Evolutionary conservation across 2,113 vertebrate genomes (phyloP).

Genomic region (Rhadina sibilatrix): DNA sequence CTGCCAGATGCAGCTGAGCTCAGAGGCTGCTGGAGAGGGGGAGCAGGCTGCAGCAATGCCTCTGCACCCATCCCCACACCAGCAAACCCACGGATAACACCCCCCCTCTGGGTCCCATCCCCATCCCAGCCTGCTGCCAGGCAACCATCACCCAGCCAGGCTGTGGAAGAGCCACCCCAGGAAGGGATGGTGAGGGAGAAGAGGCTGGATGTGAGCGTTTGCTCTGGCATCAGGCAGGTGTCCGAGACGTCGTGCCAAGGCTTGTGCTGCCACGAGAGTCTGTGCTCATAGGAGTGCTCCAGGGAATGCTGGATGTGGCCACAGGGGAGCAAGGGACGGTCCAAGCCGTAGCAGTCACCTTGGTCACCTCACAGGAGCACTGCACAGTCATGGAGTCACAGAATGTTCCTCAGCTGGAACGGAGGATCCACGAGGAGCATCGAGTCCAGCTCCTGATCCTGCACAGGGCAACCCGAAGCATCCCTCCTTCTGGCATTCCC

Average conservation of each 20-base stretch:
- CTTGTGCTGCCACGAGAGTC: not conserved
- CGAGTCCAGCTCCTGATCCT: not conserved
- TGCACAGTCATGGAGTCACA: not conserved
- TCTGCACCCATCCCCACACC: not conserved
- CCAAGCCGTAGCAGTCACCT: not conserved
- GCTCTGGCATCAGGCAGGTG: not conserved
- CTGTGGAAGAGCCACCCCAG: accelerated
- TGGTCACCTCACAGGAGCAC: not conserved
- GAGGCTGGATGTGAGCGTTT: not conserved
- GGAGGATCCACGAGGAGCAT: not conserved
- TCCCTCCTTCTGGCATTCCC: not conserved
- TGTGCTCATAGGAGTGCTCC: accelerated
- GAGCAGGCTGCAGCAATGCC: not conserved
- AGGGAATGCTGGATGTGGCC: accelerated
- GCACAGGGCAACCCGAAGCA: not conserved
- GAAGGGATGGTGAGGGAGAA: not conserved
- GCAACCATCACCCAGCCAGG: accelerated
- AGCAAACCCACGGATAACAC: not conserved
- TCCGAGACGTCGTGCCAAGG: accelerated
- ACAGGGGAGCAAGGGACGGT: accelerated
- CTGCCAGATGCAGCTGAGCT: not conserved
- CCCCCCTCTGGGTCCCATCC: not conserved
- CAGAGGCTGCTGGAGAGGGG: not conserved
- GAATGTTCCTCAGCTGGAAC: not conserved
- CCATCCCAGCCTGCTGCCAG: accelerated